Evolutionary conservation across 2,113 vertebrate species (phyloP), one percentile per base, ranked within the genome.

Genomic region (Callopanchax toddi): DNA sequence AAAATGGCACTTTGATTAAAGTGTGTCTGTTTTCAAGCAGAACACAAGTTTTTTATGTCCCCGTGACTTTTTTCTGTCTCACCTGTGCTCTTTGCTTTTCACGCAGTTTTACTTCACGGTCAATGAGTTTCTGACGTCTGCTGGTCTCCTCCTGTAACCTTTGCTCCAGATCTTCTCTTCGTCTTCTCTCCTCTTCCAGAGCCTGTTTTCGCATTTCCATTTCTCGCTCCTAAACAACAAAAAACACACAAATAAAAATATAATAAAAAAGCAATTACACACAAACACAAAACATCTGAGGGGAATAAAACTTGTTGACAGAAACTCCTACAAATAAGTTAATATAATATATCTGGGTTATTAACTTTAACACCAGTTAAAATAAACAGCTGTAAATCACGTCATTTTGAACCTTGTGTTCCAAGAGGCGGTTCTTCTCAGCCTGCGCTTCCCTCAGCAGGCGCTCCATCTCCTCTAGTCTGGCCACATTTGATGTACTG

Each of bases 391-490:
- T 26, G 2, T 26, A 57, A 21, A 16, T 12, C n/a, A 12, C 57
- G 51, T 22, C 56, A 49, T 44, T 26, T 21, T 25, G 29, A 32
- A 98, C 97, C 93, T 95, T 93, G 71, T 92, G 88, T 80, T 98
- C 95, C 3, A 98, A 89, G 29, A 98, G 92, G 45, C 91, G 88
- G 12, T 91, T 93, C 85, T 94, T 98, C 85, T 98, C 97, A 2
- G 91, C 93, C 29, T 98, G 95, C 0, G 97, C 96, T 78, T 98
- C 95, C 84, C 94, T 92, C 77, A 98, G 84, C 81, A 98, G 91
- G 51, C 95, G 93, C 87, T 98, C 97, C 97, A 98, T 98, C 88
- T 98, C 97, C 86, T 98, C 97, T 44, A 98, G 92, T 85, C 94
- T 94, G 67, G 93, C 93, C 78, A 96, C 86, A 9, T 97, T 97